phyloP scores from a whole-genome alignment of 2,888 invertebrate species.

The Eupithecia exiguata region DNA sequence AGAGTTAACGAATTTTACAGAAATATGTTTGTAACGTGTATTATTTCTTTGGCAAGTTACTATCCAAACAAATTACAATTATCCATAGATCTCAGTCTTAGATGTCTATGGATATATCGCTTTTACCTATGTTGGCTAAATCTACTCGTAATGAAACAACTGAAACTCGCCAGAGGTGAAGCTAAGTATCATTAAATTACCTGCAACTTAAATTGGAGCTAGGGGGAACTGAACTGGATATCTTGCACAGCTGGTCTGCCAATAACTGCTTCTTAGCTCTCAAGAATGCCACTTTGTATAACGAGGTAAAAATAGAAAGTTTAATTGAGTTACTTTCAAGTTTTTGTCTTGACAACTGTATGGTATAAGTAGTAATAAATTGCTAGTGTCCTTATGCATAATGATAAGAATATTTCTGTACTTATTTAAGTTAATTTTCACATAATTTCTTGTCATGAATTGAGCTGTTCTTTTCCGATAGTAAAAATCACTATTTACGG shows the following conservation, averaged over 20 bases:
- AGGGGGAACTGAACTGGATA: conserved; percentile 4
- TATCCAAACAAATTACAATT: too few species aligned
- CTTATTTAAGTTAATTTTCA: neutral
- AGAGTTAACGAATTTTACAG: neutral
- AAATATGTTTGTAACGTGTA: neutral
- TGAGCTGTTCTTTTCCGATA: neutral
- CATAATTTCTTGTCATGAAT: neutral
- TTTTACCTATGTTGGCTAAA: neutral
- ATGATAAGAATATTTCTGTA: neutral
- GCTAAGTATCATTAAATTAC: conserved; percentile 5
- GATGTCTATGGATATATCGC: neutral
- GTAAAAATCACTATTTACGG: neutral
- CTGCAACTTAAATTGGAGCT: conserved; percentile 2
- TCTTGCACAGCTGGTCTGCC: conserved; percentile 11
- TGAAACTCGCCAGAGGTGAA: neutral
- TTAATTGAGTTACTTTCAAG: neutral
- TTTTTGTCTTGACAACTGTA: neutral
- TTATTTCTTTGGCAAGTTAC: neutral
- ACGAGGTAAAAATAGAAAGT: neutral
- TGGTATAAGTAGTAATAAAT: neutral
- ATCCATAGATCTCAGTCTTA: neutral
- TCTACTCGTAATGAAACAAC: neutral
- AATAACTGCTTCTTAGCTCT: neutral
- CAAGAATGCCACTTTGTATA: neutral
- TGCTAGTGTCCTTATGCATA: neutral